Evolutionary conservation across 2,797 vertebrate genomes (phyloP).

Genomic region (Gymnothorax reevesii): DNA sequence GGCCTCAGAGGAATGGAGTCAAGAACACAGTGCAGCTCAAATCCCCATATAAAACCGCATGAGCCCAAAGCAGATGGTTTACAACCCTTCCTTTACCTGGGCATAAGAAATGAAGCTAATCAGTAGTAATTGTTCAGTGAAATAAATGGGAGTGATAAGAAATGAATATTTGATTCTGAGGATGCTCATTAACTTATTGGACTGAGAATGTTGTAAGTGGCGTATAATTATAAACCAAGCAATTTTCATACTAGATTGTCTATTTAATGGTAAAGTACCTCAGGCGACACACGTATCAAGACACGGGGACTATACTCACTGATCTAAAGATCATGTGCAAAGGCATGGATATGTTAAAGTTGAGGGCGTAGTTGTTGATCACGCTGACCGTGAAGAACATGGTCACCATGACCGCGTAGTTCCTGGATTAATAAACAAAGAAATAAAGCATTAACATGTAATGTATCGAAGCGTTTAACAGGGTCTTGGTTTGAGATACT

Average conservation of each 20-base stretch:
- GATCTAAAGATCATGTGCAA: slow-evolving; percentile 99
- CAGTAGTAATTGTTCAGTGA: too few species aligned
- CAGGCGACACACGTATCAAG: not conserved
- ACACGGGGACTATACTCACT: slow-evolving; percentile 68
- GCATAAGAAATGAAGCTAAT: too few species aligned
- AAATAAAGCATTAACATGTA: not conserved
- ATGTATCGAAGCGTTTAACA: not conserved
- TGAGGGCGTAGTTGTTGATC: slow-evolving; percentile 96
- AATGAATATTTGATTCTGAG: too few species aligned
- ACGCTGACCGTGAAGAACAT: slow-evolving; percentile 98
- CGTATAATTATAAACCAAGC: not conserved
- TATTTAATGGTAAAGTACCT: not conserved
- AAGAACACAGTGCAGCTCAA: too few species aligned
- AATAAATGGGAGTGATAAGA: too few species aligned
- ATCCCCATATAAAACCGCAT: too few species aligned
- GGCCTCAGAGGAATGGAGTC: too few species aligned
- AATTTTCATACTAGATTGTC: not conserved
- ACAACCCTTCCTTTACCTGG: too few species aligned
- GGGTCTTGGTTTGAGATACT: too few species aligned
- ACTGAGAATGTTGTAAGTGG: too few species aligned
- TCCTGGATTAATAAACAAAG: slow-evolving; percentile 60
- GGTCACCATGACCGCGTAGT: slow-evolving; percentile 92
- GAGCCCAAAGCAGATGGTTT: too few species aligned
- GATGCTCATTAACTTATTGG: too few species aligned
- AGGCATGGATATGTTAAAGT: slow-evolving; percentile 95